Base-by-base conservation (phyloP, 35 echinoderm and acorn worm species). In the Stichopus chloronotus region DNA sequence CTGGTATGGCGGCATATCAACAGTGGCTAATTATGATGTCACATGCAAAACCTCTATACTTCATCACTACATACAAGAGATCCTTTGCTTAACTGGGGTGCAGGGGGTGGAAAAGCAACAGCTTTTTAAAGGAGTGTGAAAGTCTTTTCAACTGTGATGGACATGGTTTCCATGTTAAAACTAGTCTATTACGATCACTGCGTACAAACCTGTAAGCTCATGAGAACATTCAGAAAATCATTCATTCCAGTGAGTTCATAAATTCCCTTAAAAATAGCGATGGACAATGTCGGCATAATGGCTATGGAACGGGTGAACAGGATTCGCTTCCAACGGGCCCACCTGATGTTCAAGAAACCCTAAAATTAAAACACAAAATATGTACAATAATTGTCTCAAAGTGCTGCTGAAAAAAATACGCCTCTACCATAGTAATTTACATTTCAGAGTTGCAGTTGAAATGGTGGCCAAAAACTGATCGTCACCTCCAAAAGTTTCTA, bases 311-410 rank as follows among this genome's bases (percentile, higher is more conserved):
- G 87, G 58, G 97, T 99, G 88, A 99, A 68, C 57, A 99, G 7
- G 14, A 99, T 91, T 58, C 97, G 94, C 88, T 94, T 96, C 97
- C 95, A 96, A 14, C 97, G 87, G 20, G 97, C 87, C 97, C 97
- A 99, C 72, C 93, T 93, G 25, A 99, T 90, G 88, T 99, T 99
- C 59, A 99, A 90, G 59, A 99, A 99, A 57, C 97, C 97, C 97
- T 99, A 79, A 79, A 79, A 79, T 20, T 79, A 52, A 13, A 79
- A n/a, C 43, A 13, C n/a, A 22, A 22, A 79, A 25, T 22, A 52
- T 25, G 77, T 52, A 13, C 8, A 79, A 14, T 83, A n/a, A 7
- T n/a, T 74, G 17, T 19, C 12, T 3, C 14, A 61, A 61, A 74
- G 7, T 0, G 13, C 69, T 74, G 5, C 16, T 20, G 9, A 14